These are phyloP conservation scores for Aptenodytes forsteri DNA, from an alignment of 2,113 vertebrate species.

Conservation along the genomic window DNA sequence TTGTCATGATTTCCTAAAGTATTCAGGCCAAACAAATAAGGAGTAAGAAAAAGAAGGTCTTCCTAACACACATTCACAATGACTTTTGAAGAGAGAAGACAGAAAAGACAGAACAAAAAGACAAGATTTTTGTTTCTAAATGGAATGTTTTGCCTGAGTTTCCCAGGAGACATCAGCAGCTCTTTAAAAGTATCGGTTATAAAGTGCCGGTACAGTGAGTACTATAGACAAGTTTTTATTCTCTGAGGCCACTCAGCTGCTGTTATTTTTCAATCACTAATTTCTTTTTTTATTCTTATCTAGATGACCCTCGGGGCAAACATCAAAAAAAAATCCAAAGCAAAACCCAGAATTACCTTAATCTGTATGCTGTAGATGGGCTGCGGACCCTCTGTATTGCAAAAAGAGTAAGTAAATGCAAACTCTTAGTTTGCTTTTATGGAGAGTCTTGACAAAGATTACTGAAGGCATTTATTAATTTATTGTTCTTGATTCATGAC, in stretches of 20 bases:
- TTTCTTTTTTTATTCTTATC: not conserved
- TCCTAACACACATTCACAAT: not conserved
- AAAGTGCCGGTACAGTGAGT: not conserved
- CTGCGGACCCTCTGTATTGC: constrained; percentile 96
- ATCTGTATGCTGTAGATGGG: constrained; percentile 91
- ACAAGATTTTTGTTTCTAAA: not conserved
- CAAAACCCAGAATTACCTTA: constrained; percentile 93
- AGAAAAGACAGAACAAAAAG: not conserved
- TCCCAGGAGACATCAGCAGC: not conserved
- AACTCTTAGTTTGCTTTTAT: not conserved
- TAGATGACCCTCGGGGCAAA: constrained; percentile 85
- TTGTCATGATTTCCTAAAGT: not conserved
- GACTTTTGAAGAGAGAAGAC: not conserved
- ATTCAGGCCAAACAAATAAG: not conserved
- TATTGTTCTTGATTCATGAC: not conserved
- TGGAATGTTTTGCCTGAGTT: not conserved
- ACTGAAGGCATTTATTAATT: constrained; percentile 3
- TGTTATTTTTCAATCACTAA: not conserved
- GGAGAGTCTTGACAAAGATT: not conserved
- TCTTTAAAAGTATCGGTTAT: not conserved
- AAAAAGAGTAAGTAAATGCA: constrained; percentile 84
- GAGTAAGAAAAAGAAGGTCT: not conserved
- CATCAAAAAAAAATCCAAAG: constrained; percentile 88
- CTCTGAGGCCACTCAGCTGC: not conserved
- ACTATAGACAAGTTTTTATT: not conserved